Evolutionary conservation across 2,888 invertebrate species (phyloP), one percentile per base, ranked within the genome.

Genomic region (Caradrina clavipalpis): DNA sequence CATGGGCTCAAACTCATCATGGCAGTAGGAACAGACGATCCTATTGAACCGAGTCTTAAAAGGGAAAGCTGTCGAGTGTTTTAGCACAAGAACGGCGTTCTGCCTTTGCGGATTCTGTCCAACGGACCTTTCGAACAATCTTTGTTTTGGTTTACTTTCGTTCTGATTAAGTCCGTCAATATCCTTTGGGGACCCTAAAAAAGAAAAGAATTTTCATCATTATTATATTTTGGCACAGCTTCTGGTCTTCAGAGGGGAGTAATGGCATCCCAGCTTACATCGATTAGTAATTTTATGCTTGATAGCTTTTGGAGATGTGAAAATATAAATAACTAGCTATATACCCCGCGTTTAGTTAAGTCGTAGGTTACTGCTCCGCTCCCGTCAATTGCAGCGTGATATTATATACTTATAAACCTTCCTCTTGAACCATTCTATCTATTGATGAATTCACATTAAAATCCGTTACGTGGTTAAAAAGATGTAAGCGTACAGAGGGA

Each of bases 21-120:
- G 94, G 80, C 95, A 95, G 82, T 95, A 95, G 0, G 95, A 95
- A 78, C 95, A 95, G 21, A 95, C 87, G 61, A 95, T 95, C 81
- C 94, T 91, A 88, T 95, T 95, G 86, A 95, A 95, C 71, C 95
- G 90, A 10, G 95, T 95, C 85, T 95, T 95, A 91, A 95, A 95
- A 8, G 95, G 95, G 77, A 93, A 93, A 8, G 95, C 95, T 49
- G 93, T 92, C 17, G 95, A 95, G 85, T 94, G 90, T 84, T 91
- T 95, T 77, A 95, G 81, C 69, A 95, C 90, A 35, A 95, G 88
- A 60, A 95, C 95, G 83, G 95, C 95, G 81, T 95, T 95, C 90
- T 94, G 93, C 75, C 95, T 91, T 83, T 94, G 94, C 54, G 95
- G 95, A 76, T 95, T 95, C 92, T 94, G 95, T 88, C 91, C 93